These are phyloP conservation scores for Alloplasta piceator DNA, from an alignment of 2,888 invertebrate genomes.

Conservation along the genomic window DNA sequence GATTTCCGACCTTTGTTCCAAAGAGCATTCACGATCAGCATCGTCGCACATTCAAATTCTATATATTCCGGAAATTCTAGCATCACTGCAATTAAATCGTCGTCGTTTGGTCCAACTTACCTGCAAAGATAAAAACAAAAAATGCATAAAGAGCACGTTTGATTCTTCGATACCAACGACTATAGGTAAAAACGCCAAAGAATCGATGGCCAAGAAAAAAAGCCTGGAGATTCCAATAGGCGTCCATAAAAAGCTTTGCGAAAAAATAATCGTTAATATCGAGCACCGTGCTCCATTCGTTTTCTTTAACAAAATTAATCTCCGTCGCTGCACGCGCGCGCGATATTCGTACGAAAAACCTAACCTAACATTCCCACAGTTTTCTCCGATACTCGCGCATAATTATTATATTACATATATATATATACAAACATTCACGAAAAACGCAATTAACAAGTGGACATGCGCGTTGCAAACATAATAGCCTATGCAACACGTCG, in stretches of 20 bases:
- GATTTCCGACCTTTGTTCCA: too few relatives aligned
- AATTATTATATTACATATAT: not conserved
- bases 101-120: constrained; percentile 39
- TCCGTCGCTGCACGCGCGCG: not conserved
- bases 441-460: too few relatives aligned
- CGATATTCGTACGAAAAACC: not conserved
- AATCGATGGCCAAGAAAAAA: not conserved
- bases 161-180: not conserved
- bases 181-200: not conserved
- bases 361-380: constrained; percentile 22
- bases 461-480: too few relatives aligned
- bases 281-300: not conserved
- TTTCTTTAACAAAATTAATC: not conserved
- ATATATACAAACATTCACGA: not conserved
- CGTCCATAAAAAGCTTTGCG: not conserved
- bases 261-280: not conserved
- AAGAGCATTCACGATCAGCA: too few relatives aligned
- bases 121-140: constrained; percentile 48
- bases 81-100: too few relatives aligned
- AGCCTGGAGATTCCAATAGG: too few relatives aligned
- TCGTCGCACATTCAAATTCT: too few relatives aligned
- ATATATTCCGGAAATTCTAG: too few relatives aligned
- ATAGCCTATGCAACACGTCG: constrained; percentile 6
- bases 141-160: constrained; percentile 6
- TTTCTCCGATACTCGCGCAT: not conserved